Evolutionary conservation across 53 echinoderm and acorn worm genomes (phyloP).

Genomic region (Crossaster papposus): DNA sequence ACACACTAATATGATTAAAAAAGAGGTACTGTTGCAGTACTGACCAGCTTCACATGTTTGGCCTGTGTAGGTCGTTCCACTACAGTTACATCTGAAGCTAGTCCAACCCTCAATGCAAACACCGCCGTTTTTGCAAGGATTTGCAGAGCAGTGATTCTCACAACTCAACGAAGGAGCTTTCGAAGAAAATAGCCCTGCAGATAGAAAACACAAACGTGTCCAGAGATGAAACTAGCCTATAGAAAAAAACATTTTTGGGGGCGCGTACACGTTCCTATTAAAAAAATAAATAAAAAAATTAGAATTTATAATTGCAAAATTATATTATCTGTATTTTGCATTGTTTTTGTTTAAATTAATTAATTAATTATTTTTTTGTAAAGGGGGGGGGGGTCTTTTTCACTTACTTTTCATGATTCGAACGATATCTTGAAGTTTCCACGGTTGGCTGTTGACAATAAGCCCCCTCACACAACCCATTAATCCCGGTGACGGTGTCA

Average conservation of each 20-base stretch:
- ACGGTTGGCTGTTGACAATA: slow-evolving; percentile 63
- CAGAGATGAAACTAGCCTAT: no score
- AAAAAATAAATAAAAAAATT: no score
- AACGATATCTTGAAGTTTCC: slow-evolving; percentile 59
- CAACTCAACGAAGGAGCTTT: slow-evolving; percentile 56
- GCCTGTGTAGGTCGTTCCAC: slow-evolving; percentile 64
- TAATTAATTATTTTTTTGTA: background rate
- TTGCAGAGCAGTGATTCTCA: slow-evolving; percentile 55
- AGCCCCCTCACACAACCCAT: slow-evolving; percentile 76
- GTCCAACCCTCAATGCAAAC: slow-evolving; percentile 64
- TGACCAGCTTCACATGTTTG: slow-evolving; percentile 67
- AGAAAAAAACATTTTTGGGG: no score
- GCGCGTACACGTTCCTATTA: no score
- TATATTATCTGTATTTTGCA: no score
- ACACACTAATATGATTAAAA: background rate
- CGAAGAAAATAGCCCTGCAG: slow-evolving; percentile 58
- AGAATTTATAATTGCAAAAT: no score
- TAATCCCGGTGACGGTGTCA: slow-evolving; percentile 60
- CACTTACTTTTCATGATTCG: slow-evolving; percentile 55
- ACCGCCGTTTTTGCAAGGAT: slow-evolving; percentile 68
- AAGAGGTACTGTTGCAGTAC: background rate
- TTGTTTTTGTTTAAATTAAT: no score
- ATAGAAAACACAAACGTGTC: background rate
- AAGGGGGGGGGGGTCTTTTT: background rate
- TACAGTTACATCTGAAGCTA: slow-evolving; percentile 66